Base-by-base conservation (phyloP, 2,113 vertebrate genomes). In the Egretta garzetta region DNA sequence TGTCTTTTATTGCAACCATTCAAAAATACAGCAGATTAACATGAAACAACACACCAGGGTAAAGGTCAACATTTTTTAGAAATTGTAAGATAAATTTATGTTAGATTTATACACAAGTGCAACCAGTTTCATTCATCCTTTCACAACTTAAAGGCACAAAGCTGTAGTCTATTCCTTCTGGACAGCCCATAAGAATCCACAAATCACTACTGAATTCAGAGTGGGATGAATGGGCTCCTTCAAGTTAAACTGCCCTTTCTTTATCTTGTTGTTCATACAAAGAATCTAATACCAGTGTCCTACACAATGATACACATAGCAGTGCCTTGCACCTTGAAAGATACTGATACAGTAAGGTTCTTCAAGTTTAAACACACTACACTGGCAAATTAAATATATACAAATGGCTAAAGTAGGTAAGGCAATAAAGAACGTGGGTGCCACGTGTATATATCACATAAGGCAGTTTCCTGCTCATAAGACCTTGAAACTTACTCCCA, bases 1-100 rank as follows among this genome's bases (percentile, higher is more conserved):
- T 86, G 32, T 30, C 26, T 93, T 92, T 95, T 94, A 96, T 45
- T 93, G 74, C 37, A 3, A 73, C 26, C 58, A 90, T 75, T 96
- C n/a, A 79, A 70, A 82, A 95, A 27, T 8, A 79, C 24, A 76
- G 64, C 47, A 86, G 45, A 74, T 63, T 35, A 94, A 82, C 70
- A 68, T 0, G 17, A 68, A 95, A 41, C 33, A 68, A 50, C 16
- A 35, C 14, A 26, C 11, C 27, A 80, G 71, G 70, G 27, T 43
- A 26, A 94, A 95, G 87, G 87, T 66, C 81, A 92, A 55, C 32
- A 26, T 9, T 60, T 85, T 55, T 41, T 6, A 14, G 5, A 81
- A 79, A 30, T 3, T 32, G 5, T 15, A 80, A 88, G 63, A 64
- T 17, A 0, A 37, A 43, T 81, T 84, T 85, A 60, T 45, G 80